These are phyloP conservation scores for Axinella damicornis DNA, from an alignment of 37 sponge, comb jelly and placozoan genomes.

Conservation along the genomic window DNA sequence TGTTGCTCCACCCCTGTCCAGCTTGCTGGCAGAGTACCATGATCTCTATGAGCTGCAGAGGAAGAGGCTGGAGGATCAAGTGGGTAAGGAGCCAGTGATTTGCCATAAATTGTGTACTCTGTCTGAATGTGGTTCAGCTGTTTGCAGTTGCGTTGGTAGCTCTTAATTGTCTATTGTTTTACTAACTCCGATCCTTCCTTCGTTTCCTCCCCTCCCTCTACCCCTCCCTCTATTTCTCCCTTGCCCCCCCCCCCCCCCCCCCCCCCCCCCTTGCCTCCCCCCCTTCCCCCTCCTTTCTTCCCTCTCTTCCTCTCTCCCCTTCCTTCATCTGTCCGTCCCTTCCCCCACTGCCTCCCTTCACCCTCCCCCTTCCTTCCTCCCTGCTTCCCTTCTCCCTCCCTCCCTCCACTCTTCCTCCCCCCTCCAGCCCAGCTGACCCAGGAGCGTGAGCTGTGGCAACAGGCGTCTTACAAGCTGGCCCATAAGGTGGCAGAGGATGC, in stretches of 20 bases:
- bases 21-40: constrained; percentile 93
- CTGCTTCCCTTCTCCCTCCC: not conserved
- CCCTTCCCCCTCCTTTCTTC: no score
- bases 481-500: constrained; percentile 55
- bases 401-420: not conserved
- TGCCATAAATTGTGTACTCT: not conserved
- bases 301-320: no score
- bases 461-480: constrained; percentile 86
- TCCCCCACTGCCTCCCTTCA: not conserved
- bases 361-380: not conserved
- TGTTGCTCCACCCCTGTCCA: constrained; percentile 17
- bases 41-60: constrained; percentile 96
- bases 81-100: constrained; percentile 36
- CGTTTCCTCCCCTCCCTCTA: no score
- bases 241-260: no score
- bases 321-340: not conserved
- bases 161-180: no score
- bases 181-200: no score
- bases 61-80: constrained; percentile 80
- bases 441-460: constrained; percentile 92
- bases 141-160: no score
- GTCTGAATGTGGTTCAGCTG: no score
- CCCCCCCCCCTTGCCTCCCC: no score
- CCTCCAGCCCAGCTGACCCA: constrained; percentile 49
- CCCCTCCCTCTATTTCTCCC: no score